These are phyloP conservation scores for Cottus gobio DNA, from an alignment of 2,113 vertebrate species.

Conservation along the genomic window DNA sequence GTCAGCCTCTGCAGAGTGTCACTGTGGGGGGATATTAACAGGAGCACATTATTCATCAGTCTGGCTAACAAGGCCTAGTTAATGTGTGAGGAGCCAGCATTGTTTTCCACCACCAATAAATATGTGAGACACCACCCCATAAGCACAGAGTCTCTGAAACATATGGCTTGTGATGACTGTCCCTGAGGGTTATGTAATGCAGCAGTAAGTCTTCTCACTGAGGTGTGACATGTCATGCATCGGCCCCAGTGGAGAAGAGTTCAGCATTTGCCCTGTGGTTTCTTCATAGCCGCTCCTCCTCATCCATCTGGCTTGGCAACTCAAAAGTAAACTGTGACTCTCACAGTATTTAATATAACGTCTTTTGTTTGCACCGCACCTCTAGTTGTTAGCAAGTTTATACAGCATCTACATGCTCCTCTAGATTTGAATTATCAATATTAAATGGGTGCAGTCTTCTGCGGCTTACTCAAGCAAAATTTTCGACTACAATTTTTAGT, in stretches of 20 bases:
- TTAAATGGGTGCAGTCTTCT: neutral
- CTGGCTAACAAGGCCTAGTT: slow-evolving; percentile 29
- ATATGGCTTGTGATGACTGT: slow-evolving; percentile 33
- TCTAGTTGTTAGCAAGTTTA: slow-evolving; percentile 3
- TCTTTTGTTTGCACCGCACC: slow-evolving; percentile 8
- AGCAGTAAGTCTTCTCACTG: slow-evolving; percentile 49
- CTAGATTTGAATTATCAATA: neutral
- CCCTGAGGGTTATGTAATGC: slow-evolving; percentile 51
- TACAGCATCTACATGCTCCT: neutral
- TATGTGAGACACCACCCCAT: slow-evolving; percentile 24
- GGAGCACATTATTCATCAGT: slow-evolving; percentile 6
- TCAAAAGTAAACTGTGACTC: slow-evolving; percentile 33
- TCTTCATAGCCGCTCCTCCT: slow-evolving; percentile 36
- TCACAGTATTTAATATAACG: neutral
- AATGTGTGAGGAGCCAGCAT: slow-evolving; percentile 15
- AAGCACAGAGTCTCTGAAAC: slow-evolving; percentile 37
- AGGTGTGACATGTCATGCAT: slow-evolving; percentile 57
- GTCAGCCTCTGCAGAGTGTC: slow-evolving; percentile 3
- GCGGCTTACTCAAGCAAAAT: neutral
- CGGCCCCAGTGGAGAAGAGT: slow-evolving; percentile 23
- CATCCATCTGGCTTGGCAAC: slow-evolving; percentile 21
- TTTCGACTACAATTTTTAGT: neutral
- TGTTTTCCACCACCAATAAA: slow-evolving; percentile 41
- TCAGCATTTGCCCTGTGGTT: slow-evolving; percentile 36
- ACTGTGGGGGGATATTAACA: slow-evolving; percentile 16